Percentiles rank a stretch among this genome's conserved stretches.
Conservation (phyloP, 2,888 invertebrate genomes). For the Stegophylla sp. region DNA sequence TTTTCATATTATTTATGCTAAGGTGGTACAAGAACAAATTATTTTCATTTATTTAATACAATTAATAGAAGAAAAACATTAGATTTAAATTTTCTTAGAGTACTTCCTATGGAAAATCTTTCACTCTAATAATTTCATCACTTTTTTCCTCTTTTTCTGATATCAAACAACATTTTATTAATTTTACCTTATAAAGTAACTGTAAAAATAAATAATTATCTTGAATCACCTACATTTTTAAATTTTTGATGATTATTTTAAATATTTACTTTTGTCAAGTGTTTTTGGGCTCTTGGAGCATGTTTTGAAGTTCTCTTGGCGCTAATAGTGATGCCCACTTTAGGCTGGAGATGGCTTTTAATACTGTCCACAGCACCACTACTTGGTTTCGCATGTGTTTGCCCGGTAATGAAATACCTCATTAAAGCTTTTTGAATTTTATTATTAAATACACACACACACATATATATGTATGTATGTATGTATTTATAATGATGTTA, state of each 20-base stretch:
- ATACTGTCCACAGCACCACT: constrained; percentile 90
- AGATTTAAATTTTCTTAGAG: too few relatives aligned
- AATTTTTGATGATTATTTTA: constrained; percentile 5
- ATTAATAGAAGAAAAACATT: too few relatives aligned
- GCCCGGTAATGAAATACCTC: constrained; percentile 72
- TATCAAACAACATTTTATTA: too few relatives aligned
- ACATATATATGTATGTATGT: background rate
- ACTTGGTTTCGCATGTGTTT: constrained; percentile 80
- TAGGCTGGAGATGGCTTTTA: constrained; percentile 90
- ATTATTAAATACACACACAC: background rate
- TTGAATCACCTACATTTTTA: background rate
- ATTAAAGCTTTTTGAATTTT: background rate
- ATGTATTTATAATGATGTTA: constrained; percentile 1
- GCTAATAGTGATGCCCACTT: constrained; percentile 85
- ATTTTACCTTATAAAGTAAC: too few relatives aligned
- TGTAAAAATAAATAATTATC: background rate
- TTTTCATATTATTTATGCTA: background rate
- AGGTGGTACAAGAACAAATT: constrained; percentile 19
- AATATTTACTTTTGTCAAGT: constrained; percentile 68
- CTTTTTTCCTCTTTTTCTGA: too few relatives aligned
- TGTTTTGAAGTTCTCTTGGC: constrained; percentile 92
- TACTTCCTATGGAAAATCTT: too few relatives aligned
- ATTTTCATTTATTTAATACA: too few relatives aligned
- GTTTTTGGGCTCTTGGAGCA: constrained; percentile 95
- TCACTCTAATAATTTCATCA: too few relatives aligned